Percentiles rank a stretch among this genome's conserved stretches.
phyloP scores from a whole-genome alignment of 2,113 vertebrate species.

The Brachyhypopomus gauderio region DNA sequence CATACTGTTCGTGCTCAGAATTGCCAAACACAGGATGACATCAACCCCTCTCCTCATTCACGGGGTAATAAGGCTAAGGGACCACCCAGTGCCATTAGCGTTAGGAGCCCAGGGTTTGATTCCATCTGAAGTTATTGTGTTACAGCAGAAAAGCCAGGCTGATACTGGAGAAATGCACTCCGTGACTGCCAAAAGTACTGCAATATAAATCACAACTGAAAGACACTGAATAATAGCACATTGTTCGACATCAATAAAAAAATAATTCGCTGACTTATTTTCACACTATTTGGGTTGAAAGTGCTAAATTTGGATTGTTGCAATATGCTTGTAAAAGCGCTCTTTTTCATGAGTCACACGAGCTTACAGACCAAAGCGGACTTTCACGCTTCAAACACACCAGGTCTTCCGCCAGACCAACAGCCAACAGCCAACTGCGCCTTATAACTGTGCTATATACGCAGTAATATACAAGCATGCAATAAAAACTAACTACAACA shows the following conservation, averaged over 20 bases:
- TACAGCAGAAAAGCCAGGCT: constrained; percentile 63
- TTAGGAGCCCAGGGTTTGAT: too few relatives aligned
- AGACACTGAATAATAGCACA: constrained; percentile 72
- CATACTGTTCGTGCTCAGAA: constrained; percentile 64
- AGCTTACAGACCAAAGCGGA: constrained; percentile 61
- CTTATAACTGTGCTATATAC: constrained; percentile 5
- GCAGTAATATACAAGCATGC: background rate
- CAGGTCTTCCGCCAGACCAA: background rate
- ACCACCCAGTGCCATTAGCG: constrained; percentile 45
- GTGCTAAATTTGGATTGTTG: constrained; percentile 63
- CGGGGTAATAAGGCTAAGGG: constrained; percentile 70
- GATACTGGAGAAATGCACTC: constrained; percentile 71
- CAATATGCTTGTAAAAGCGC: constrained; percentile 67
- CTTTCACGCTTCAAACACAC: constrained; percentile 49
- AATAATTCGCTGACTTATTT: constrained; percentile 57
- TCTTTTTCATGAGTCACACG: constrained; percentile 71
- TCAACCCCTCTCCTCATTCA: constrained; percentile 69
- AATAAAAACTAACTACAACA: constrained; percentile 21
- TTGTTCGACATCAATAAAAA: constrained; percentile 71
- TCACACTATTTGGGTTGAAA: constrained; percentile 66
- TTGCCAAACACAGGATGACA: constrained; percentile 70
- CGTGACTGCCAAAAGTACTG: constrained; percentile 65
- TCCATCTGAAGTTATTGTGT: constrained; percentile 70
- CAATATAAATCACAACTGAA: constrained; percentile 71
- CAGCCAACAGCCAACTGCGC: constrained; percentile 16